Evolutionary conservation across 1,140 invertebrate species (phyloP).

Genomic region (Drosophila erecta): DNA sequence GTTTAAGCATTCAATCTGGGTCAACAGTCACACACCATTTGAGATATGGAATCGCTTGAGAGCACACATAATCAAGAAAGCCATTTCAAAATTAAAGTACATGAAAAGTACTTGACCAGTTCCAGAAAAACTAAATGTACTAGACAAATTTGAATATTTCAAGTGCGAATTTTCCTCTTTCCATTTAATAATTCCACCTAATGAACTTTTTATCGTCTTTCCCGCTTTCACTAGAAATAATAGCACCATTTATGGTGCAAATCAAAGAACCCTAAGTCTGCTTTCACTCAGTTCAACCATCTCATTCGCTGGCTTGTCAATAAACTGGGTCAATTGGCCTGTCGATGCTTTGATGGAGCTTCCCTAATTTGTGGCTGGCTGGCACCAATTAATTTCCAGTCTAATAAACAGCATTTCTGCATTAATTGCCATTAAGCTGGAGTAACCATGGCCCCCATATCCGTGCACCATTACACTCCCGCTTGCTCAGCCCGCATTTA

Average conservation of each 20-base stretch:
- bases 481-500: conserved; percentile 39
- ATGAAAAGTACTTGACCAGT: too few relatives aligned
- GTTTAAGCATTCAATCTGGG: conserved; percentile 28
- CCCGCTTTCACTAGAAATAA: too few relatives aligned
- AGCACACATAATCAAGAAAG: background rate
- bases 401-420: conserved; percentile 61
- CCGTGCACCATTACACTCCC: conserved; percentile 8
- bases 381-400: conserved; percentile 74
- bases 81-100: too few relatives aligned
- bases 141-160: too few relatives aligned
- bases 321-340: conserved; percentile 40
- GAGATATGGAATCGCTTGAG: background rate
- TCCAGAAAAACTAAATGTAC: too few relatives aligned
- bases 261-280: background rate
- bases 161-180: too few relatives aligned
- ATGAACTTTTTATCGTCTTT: background rate
- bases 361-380: conserved; percentile 31
- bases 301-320: conserved; percentile 4
- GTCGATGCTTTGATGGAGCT: conserved; percentile 30
- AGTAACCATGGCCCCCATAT: conserved; percentile 4
- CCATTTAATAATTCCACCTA: too few relatives aligned
- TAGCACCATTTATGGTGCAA: too few relatives aligned
- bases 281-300: background rate
- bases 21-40: conserved; percentile 18
- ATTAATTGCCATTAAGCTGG: conserved; percentile 67